Percentiles rank a stretch among this genome's conserved stretches.
phyloP scores from a whole-genome alignment of 2,113 vertebrate species.

The Labeo rohita region DNA sequence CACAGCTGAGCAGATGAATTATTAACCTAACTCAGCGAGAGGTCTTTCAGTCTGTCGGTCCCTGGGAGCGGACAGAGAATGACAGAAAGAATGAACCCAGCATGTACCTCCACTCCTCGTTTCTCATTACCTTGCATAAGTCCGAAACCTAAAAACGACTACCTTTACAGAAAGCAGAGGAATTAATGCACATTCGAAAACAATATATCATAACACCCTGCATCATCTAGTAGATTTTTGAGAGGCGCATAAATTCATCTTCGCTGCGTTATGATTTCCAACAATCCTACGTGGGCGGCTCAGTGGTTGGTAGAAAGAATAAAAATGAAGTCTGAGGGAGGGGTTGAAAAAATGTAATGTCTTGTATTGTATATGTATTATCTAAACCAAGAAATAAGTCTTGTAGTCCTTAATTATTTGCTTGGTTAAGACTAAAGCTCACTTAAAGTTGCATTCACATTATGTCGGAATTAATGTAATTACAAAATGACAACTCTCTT shows the following conservation, averaged over 20 bases:
- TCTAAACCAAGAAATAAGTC: not conserved
- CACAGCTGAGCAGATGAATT: constrained; percentile 46
- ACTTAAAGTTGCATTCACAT: not conserved
- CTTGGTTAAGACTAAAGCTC: not conserved
- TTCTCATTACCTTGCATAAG: constrained; percentile 15
- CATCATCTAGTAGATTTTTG: not conserved
- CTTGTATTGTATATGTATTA: not conserved
- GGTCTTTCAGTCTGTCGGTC: constrained; percentile 25
- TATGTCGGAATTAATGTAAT: not conserved
- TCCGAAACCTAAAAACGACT: not conserved
- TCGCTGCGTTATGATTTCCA: not conserved
- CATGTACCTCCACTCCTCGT: not conserved
- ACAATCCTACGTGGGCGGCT: not conserved
- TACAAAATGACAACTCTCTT: not conserved
- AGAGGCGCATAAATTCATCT: not conserved
- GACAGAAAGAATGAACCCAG: constrained; percentile 39
- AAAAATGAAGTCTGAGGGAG: not conserved
- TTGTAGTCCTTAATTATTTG: not conserved
- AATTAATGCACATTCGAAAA: not conserved
- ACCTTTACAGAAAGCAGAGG: not conserved
- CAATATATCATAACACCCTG: not conserved
- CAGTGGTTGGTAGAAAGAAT: not conserved
- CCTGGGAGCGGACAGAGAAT: not conserved
- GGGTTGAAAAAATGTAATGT: not conserved
- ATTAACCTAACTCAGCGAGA: constrained; percentile 46